Base-by-base conservation (phyloP, 2,888 invertebrate species). In the Phragmatobia fuliginosa region DNA sequence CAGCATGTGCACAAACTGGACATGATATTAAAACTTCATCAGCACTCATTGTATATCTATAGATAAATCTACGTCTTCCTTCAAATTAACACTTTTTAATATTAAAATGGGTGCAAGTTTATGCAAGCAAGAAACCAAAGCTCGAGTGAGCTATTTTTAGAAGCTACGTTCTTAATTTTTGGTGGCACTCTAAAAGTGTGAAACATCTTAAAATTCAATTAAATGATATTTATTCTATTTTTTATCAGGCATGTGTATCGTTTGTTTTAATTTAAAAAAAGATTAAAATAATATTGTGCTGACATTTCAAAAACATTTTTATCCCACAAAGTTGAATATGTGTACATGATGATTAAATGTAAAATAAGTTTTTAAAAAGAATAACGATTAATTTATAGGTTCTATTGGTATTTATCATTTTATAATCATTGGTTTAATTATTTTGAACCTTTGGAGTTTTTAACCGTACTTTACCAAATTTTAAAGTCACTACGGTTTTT, bases 1-100 rank as follows among this genome's bases (percentile, higher is more conserved):
- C 97, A 75, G 96, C 96, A 87, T 97, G 96, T 68, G 96, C 96
- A 91, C 98, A 98, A 87, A 98, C 91, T 45, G 98, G 98, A 90
- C 98, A 98, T 70, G 97, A 94, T 78, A 98, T 95, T 68, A 96
- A 92, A 75, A 94, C 94, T 85, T 95, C 95, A 86, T 95, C 94
- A 73, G 90, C 94, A 92, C 94, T 94, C 95, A 95, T 95, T 82
- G 33, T 74, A 70, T 68, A 59, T 74, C 69, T 68, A 59, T 63
- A 32, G 41, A 32, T 11, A 41, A 56, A 59, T 31, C 7, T 11
- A 38, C 16, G 33, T 32, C 4, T 31, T 31, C 18, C 28, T 58
- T 41, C 16, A 58, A 11, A 25, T 33, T 1, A 18, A 58, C 38
- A 58, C 65, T 58, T 38, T 25, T 59, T n/a, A 59, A 21, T 59